Conservation (phyloP, 2,888 invertebrate species). For the Conistra vaccinii region DNA sequence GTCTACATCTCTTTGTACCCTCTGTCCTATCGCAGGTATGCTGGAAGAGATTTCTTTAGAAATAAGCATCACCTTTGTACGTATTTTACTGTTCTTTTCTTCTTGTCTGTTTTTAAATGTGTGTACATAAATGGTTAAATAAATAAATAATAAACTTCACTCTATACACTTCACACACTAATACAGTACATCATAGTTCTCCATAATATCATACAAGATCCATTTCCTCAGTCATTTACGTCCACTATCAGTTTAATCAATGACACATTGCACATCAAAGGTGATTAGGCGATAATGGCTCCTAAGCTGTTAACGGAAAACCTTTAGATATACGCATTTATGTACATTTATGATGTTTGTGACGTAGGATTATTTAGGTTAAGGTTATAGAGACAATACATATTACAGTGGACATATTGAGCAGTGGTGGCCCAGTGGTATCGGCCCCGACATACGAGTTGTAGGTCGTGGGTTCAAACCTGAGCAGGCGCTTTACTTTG, state of each 20-base stretch:
- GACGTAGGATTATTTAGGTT: constrained; percentile 11
- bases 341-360: constrained; percentile 31
- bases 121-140: too few relatives aligned
- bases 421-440: too few relatives aligned
- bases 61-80: too few relatives aligned
- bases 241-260: constrained; percentile 44
- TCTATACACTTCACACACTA: not conserved
- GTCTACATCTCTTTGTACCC: too few relatives aligned
- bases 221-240: constrained; percentile 31
- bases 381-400: constrained; percentile 2
- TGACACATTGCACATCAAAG: constrained; percentile 54
- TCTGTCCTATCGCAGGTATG: too few relatives aligned
- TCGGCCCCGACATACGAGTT: too few relatives aligned
- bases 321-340: constrained; percentile 33
- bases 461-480: too few relatives aligned
- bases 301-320: constrained; percentile 44
- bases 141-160: not conserved
- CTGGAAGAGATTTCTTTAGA: too few relatives aligned
- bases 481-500: too few relatives aligned
- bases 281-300: constrained; percentile 59
- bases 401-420: too few relatives aligned
- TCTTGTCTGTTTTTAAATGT: too few relatives aligned
- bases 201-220: constrained; percentile 20
- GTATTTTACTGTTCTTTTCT: too few relatives aligned
- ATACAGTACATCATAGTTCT: constrained; percentile 7